Conservation (phyloP, 1,140 invertebrate species). For the Lutraria rhynchaena region DNA sequence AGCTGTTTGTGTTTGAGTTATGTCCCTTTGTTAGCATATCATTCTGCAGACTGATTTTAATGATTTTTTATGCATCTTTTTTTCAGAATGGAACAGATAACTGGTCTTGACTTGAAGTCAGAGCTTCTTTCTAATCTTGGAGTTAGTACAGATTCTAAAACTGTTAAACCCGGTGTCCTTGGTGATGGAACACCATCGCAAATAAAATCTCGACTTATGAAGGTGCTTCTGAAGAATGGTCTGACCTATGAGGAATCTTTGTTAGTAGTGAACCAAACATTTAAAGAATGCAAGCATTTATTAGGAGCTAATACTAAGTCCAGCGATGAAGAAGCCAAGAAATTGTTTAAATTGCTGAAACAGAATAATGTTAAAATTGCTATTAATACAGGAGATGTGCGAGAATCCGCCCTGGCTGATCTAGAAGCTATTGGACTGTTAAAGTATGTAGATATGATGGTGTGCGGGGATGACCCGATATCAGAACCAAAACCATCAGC, state of each 20-base stretch:
- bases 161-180: conserved; percentile 80
- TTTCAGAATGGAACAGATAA: conserved; percentile 74
- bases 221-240: conserved; percentile 79
- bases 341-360: conserved; percentile 79
- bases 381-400: conserved; percentile 81
- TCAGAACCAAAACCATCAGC: conserved; percentile 77
- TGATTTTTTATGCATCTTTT: conserved; percentile 35
- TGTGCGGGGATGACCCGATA: conserved; percentile 83
- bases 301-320: conserved; percentile 59
- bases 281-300: conserved; percentile 68
- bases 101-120: conserved; percentile 67
- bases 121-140: conserved; percentile 80
- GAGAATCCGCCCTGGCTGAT: conserved; percentile 76
- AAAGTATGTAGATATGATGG: conserved; percentile 81
- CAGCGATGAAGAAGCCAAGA: conserved; percentile 63
- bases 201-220: conserved; percentile 76
- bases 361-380: conserved; percentile 82
- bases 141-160: conserved; percentile 69
- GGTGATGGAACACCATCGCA: conserved; percentile 80
- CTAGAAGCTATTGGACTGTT: conserved; percentile 77
- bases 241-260: conserved; percentile 76
- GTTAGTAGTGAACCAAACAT: conserved; percentile 71
- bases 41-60: neutral
- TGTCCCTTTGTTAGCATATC: neutral
- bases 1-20: no score